Conservation (phyloP, 2,797 vertebrate genomes). For the Todus mexicanus region DNA sequence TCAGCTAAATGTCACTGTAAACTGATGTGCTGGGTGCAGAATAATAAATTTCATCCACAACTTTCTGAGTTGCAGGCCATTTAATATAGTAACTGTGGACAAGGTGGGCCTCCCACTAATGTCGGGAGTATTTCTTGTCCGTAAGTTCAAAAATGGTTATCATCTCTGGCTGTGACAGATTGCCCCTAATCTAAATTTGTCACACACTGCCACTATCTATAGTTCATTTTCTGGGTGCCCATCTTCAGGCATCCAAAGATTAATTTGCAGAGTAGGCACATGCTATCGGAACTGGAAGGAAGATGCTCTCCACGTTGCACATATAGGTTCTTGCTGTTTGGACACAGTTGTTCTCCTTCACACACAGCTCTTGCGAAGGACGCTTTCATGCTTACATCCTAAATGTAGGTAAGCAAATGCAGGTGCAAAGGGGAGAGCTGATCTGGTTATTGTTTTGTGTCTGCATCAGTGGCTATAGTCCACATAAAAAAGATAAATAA, state of each 20-base stretch:
- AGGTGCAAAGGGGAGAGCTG: background rate
- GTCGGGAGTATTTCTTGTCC: background rate
- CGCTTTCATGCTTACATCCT: background rate
- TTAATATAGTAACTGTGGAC: conserved; percentile 22
- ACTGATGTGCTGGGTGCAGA: background rate
- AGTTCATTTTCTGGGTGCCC: conserved; percentile 1
- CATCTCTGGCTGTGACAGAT: background rate
- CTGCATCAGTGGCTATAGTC: background rate
- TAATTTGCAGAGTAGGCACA: background rate
- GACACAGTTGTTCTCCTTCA: background rate
- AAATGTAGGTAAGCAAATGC: background rate
- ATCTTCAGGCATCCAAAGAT: background rate
- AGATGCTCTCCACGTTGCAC: fast-evolving
- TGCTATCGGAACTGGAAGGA: background rate
- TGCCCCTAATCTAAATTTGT: conserved; percentile 14
- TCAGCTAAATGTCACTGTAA: background rate
- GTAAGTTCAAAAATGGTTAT: background rate
- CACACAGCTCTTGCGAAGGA: background rate
- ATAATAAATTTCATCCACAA: conserved; percentile 21
- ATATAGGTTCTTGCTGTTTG: background rate
- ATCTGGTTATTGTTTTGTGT: background rate
- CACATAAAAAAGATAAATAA: background rate
- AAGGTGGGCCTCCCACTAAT: background rate
- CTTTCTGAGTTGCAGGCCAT: conserved; percentile 10
- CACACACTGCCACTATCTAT: background rate